Conservation (phyloP, 2,888 invertebrate species). For the Branchipolynoe longqiensis region DNA sequence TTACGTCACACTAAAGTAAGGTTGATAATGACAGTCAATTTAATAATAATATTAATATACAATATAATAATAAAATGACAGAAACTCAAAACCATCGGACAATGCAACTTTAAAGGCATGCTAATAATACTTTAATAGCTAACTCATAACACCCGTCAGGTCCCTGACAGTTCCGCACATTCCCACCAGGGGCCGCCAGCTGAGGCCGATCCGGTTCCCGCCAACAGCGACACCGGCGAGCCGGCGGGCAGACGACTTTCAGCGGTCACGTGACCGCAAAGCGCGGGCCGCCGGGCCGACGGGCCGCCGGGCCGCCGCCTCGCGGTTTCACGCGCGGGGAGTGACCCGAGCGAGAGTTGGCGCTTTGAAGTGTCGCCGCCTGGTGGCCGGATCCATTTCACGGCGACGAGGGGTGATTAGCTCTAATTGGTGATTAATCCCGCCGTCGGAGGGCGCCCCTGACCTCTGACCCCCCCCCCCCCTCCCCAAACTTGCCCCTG, state of each 20-base stretch:
- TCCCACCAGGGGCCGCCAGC: conserved; percentile 1
- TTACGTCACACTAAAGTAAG: too few relatives aligned
- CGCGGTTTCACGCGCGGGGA: conserved; percentile 45
- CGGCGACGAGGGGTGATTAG: conserved; percentile 40
- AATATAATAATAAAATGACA: too few relatives aligned
- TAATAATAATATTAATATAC: too few relatives aligned
- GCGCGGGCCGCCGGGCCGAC: conserved; percentile 11
- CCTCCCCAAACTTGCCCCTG: not conserved
- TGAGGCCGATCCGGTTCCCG: conserved; percentile 21
- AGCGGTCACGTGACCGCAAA: conserved; percentile 33
- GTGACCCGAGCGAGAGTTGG: conserved; percentile 9
- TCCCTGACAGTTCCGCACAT: not conserved
- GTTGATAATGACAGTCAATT: too few relatives aligned
- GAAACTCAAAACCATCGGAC: too few relatives aligned
- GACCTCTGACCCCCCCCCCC: conserved; percentile 6
- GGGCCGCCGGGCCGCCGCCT: not conserved
- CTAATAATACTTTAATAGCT: too few relatives aligned
- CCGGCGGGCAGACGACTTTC: conserved; percentile 22
- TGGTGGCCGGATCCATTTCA: not conserved
- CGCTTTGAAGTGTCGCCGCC: conserved; percentile 30
- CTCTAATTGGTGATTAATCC: conserved; percentile 46
- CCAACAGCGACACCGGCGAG: not conserved
- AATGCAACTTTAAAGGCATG: too few relatives aligned
- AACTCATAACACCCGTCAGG: too few relatives aligned
- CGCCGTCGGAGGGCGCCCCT: not conserved